phyloP scores from a whole-genome alignment of 2,888 invertebrate species.

The Sphinx pinastri region DNA sequence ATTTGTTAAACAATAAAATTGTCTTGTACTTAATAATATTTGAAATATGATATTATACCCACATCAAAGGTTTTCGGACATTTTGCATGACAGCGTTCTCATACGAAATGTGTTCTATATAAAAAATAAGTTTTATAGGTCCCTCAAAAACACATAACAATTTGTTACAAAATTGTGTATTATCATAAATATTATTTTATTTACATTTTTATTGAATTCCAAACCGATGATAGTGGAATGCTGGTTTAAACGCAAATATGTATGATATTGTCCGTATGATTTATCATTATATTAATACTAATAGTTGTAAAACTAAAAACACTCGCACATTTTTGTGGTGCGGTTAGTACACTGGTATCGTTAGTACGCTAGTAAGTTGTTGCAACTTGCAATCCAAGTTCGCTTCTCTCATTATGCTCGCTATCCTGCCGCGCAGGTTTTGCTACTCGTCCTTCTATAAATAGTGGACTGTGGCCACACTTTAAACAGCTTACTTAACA shows the following conservation, averaged over 20 bases:
- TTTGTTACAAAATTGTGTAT: slow-evolving; percentile 4
- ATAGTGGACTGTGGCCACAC: slow-evolving; percentile 54
- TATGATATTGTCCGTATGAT: background rate
- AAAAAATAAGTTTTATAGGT: slow-evolving; percentile 17
- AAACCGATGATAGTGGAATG: background rate
- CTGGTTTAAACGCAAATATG: background rate
- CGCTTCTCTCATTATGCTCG: slow-evolving; percentile 63
- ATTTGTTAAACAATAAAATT: slow-evolving; percentile 24
- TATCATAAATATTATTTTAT: background rate
- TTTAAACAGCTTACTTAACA: slow-evolving; percentile 43
- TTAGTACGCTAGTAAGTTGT: slow-evolving; percentile 55
- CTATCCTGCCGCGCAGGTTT: slow-evolving; percentile 75
- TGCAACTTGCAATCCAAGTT: slow-evolving; percentile 65
- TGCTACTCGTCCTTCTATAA: slow-evolving; percentile 74
- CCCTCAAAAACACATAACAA: background rate
- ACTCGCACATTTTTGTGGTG: slow-evolving; percentile 12
- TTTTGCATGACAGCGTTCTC: slow-evolving; percentile 17
- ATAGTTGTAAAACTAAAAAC: slow-evolving; percentile 4
- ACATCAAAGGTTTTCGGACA: slow-evolving; percentile 16
- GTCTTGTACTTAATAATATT: slow-evolving; percentile 16
- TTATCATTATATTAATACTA: background rate
- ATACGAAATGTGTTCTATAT: slow-evolving; percentile 33
- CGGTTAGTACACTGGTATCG: slow-evolving; percentile 25
- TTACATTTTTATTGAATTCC: background rate
- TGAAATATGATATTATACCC: slow-evolving; percentile 22